Base-by-base conservation (phyloP, 2,797 vertebrate species). In the Gallirallus australis region DNA sequence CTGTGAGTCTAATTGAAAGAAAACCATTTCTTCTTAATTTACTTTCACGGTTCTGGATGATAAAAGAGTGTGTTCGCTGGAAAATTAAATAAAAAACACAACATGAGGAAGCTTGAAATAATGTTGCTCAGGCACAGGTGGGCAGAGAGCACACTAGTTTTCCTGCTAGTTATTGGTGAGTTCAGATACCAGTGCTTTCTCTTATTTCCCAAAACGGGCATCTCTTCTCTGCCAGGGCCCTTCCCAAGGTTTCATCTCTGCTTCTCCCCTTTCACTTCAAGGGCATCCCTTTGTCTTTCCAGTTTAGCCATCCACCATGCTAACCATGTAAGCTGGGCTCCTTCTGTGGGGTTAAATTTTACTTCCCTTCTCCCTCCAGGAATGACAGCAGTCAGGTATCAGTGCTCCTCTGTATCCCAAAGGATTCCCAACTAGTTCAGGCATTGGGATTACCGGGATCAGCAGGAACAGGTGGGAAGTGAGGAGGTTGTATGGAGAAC, bases 1-100 rank as follows among this genome's bases (percentile, higher is more conserved):
- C 97, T 97, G 96, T 88, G 97, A 95, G 97, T 96, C 98, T 98
- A 98, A 99, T 98, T 98, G 98, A 98, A 98, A 98, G 98, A 98
- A 98, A 98, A 98, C 98, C 97, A 98, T 98, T 98, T 98, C 98
- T 98, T 97, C 97, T 98, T 98, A 97, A 98, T 98, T 98, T 98
- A 97, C 97, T 98, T 98, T 98, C 98, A 97, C 87, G 98, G 97
- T 98, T 98, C 97, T 96, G 97, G 97, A 98, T 98, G 98, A 98
- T 98, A 98, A 98, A 98, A 98, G 97, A 97, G 97, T 88, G 88
- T 94, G 98, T 94, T 97, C 72, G 11, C 96, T 96, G 97, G 97
- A 97, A 98, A 98, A 98, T 98, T 98, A 98, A 98, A 98, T 98
- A 97, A 97, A 97, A 98, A 97, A 97, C 97, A 97, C 97, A 96